Percentiles rank a stretch among this genome's conserved stretches.
phyloP scores from a whole-genome alignment of 2,797 vertebrate genomes.

The Lerista edwardsae region DNA sequence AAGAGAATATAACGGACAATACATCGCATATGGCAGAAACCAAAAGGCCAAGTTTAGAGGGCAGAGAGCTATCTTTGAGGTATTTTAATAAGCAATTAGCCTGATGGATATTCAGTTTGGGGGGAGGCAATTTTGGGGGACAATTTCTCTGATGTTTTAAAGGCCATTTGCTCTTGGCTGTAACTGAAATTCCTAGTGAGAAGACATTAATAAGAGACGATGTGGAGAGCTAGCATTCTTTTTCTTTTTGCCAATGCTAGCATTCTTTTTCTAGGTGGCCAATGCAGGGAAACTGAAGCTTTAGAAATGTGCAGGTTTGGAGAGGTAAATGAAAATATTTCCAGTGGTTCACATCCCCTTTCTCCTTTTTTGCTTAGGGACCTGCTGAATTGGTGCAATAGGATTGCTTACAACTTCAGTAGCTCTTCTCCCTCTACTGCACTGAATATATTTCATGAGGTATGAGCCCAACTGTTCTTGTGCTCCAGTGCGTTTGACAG shows the following conservation, averaged over 20 bases:
- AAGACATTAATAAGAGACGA: background rate
- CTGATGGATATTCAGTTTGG: background rate
- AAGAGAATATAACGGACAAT: conserved; percentile 37
- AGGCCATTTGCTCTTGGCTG: background rate
- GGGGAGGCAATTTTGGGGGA: background rate
- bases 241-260: background rate
- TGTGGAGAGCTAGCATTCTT: background rate
- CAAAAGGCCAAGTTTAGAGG: conserved; percentile 82
- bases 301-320: background rate
- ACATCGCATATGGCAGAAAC: conserved; percentile 72
- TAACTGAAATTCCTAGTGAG: background rate
- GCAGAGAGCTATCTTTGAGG: conserved; percentile 92
- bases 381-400: conserved; percentile 94
- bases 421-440: conserved; percentile 81
- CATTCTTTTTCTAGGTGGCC: background rate
- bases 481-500: background rate
- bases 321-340: background rate
- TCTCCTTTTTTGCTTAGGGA: conserved; percentile 79
- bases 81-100: conserved; percentile 60
- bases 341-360: background rate
- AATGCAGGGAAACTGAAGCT: background rate
- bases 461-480: conserved; percentile 61
- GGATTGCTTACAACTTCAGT: conserved; percentile 88
- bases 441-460: conserved; percentile 94
- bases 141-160: no score